A percentile compares a stretch with the other conserved stretches of the same genome.
These are phyloP conservation scores for Corvus hawaiiensis DNA, from an alignment of 2,113 vertebrate species.

Conservation along the genomic window DNA sequence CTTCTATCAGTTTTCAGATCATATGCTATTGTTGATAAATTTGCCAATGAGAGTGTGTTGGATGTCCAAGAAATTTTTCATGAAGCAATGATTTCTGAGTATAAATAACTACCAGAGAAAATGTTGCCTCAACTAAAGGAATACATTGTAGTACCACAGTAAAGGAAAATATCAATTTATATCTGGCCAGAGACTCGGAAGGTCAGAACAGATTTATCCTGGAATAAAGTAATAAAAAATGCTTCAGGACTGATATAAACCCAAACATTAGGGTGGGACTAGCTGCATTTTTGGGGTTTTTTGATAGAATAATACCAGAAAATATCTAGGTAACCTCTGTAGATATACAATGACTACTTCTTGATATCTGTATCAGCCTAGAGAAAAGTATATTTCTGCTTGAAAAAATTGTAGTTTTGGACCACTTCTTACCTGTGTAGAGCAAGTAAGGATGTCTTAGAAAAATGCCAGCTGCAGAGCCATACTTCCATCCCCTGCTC, in stretches of 20 bases:
- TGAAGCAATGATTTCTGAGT: neutral
- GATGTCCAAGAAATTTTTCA: neutral
- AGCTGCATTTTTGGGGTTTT: neutral
- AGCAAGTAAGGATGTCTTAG: neutral
- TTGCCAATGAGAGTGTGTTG: neutral
- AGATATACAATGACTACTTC: neutral
- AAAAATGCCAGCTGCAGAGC: neutral
- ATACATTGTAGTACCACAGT: neutral
- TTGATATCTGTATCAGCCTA: neutral
- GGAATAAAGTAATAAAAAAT: neutral
- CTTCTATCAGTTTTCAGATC: neutral
- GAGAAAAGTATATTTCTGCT: neutral
- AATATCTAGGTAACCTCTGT: neutral
- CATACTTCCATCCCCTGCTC: neutral
- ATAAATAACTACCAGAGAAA: neutral
- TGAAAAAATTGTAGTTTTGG: neutral
- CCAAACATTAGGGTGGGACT: rapidly evolving
- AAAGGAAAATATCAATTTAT: neutral
- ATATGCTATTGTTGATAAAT: neutral
- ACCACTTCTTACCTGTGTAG: neutral
- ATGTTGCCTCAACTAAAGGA: neutral
- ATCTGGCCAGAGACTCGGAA: neutral
- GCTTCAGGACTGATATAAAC: neutral
- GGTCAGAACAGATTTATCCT: neutral
- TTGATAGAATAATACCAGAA: neutral